Conservation (phyloP, 2,888 invertebrate species). For the Leptarthrus brevirostris region DNA sequence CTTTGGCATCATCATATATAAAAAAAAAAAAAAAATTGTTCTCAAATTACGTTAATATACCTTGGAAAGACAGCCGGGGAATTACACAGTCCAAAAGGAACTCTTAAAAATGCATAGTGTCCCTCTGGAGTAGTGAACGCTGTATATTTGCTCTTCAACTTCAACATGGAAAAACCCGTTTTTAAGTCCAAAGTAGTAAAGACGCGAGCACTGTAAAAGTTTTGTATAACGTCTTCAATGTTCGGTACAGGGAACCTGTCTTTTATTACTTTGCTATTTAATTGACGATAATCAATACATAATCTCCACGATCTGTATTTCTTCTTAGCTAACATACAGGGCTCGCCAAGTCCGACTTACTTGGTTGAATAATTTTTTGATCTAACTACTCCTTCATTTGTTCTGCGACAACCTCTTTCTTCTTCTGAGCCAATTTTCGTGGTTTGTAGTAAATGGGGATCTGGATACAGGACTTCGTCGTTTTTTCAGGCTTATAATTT, state of each 20-base stretch:
- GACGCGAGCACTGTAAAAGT: slow-evolving; percentile 57
- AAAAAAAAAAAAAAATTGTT: no score
- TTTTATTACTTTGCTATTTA: no score
- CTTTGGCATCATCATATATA: no score
- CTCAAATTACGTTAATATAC: slow-evolving; percentile 54
- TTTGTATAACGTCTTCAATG: slow-evolving; percentile 62
- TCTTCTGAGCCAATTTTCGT: slow-evolving; percentile 57
- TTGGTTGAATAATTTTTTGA: slow-evolving; percentile 58
- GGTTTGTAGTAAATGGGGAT: slow-evolving; percentile 57
- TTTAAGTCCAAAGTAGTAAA: slow-evolving; percentile 59
- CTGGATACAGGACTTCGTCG: no score
- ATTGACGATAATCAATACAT: no score
- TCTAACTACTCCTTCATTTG: slow-evolving; percentile 58
- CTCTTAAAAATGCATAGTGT: slow-evolving; percentile 55
- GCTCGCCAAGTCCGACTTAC: slow-evolving; percentile 58
- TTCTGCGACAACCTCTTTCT: slow-evolving; percentile 56
- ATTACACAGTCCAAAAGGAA: no score
- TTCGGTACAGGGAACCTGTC: slow-evolving; percentile 61
- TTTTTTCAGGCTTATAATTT: no score
- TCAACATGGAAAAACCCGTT: slow-evolving; percentile 61
- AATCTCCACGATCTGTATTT: slow-evolving; percentile 45
- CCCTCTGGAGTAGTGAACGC: slow-evolving; percentile 45
- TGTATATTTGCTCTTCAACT: slow-evolving; percentile 56
- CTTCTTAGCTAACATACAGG: slow-evolving; percentile 55
- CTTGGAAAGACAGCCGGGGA: slow-evolving; percentile 56